A percentile compares a stretch with the other conserved stretches of the same genome.
Evolutionary conservation across 37 sponge, comb jelly and placozoan genomes (phyloP).

Genomic region (Bolinopsis microptera): DNA sequence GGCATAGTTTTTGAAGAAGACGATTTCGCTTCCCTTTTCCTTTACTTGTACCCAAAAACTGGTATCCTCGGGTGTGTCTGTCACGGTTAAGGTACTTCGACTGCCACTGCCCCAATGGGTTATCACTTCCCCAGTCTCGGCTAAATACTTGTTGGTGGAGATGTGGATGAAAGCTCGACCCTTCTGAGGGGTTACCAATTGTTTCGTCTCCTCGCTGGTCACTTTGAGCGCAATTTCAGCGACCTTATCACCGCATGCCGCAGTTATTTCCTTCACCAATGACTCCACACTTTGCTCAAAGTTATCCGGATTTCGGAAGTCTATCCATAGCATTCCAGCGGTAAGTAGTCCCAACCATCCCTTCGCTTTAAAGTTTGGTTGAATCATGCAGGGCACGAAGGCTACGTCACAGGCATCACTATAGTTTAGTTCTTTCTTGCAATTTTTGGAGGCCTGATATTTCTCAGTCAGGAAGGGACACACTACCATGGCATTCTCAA

Average conservation of each 20-base stretch:
- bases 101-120: conserved; percentile 58
- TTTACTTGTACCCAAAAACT: conserved; percentile 27
- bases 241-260: conserved; percentile 5
- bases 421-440: conserved; percentile 61
- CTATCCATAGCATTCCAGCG: conserved; percentile 62
- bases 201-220: conserved; percentile 10
- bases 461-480: conserved; percentile 55
- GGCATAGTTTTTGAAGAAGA: conserved; percentile 3
- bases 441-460: conserved; percentile 54
- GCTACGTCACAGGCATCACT: not conserved
- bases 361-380: not conserved
- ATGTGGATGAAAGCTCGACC: conserved; percentile 43
- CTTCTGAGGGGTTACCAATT: conserved; percentile 16
- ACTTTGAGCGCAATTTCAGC: conserved; percentile 19
- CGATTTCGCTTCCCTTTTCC: conserved; percentile 43
- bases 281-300: conserved; percentile 24
- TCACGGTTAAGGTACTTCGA: not conserved
- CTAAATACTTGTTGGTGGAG: conserved; percentile 34
- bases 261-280: conserved; percentile 37
- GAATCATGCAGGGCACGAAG: conserved; percentile 47
- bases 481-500: conserved; percentile 1
- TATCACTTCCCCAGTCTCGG: conserved; percentile 14
- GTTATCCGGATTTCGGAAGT: conserved; percentile 41
- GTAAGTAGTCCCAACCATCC: conserved; percentile 52
- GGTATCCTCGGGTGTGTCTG: not conserved